phyloP scores from a whole-genome alignment of 1,140 invertebrate genomes.

The Branchinecta lindahli region DNA sequence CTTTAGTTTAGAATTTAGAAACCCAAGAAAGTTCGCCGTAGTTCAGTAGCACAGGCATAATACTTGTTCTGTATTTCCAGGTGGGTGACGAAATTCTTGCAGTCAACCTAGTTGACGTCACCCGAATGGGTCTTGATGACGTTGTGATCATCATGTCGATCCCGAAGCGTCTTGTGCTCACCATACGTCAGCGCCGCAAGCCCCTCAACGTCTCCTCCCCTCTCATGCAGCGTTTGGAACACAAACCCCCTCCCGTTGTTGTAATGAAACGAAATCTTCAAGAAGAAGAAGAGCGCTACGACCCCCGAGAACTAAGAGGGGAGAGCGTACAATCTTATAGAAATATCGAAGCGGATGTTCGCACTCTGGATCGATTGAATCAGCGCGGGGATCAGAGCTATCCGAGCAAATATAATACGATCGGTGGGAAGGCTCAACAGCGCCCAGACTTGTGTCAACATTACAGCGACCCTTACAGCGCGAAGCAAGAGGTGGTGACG shows the following conservation, averaged over 20 bases:
- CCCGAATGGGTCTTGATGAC: slow-evolving; percentile 92
- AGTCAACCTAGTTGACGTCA: slow-evolving; percentile 92
- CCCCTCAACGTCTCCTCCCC: slow-evolving; percentile 21
- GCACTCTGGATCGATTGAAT: slow-evolving; percentile 15
- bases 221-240: slow-evolving; percentile 48
- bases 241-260: slow-evolving; percentile 77
- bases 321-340: slow-evolving; percentile 21
- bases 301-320: slow-evolving; percentile 24
- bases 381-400: slow-evolving; percentile 40
- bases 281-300: slow-evolving; percentile 52
- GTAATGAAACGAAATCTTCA: slow-evolving; percentile 79
- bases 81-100: slow-evolving; percentile 98
- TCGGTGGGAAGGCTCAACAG: slow-evolving; percentile 28
- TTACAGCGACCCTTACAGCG: slow-evolving; percentile 37
- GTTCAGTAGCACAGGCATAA: too few species aligned
- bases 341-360: slow-evolving; percentile 18
- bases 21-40: too few species aligned
- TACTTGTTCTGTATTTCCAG: slow-evolving; percentile 30
- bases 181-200: slow-evolving; percentile 52
- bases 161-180: slow-evolving; percentile 79
- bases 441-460: neutral
- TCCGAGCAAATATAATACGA: slow-evolving; percentile 33
- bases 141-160: slow-evolving; percentile 99
- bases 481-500: slow-evolving; percentile 46
- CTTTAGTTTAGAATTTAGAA: too few species aligned